Conservation (phyloP, 2,797 vertebrate genomes). For the Falco novaeseelandiae region DNA sequence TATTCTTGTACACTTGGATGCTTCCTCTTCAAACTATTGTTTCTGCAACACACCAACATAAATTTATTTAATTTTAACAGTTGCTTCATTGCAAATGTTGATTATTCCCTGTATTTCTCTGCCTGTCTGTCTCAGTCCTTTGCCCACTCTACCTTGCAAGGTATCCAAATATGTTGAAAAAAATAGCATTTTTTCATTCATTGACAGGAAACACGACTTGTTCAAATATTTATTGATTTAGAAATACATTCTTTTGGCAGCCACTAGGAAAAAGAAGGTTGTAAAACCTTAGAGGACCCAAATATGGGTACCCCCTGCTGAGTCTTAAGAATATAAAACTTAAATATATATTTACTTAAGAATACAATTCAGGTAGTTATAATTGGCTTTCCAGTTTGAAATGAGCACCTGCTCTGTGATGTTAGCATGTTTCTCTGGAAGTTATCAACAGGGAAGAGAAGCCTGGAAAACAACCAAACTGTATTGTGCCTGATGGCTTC, state of each 20-base stretch:
- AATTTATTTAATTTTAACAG: neutral
- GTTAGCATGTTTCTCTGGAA: constrained; percentile 2
- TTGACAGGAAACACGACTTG: accelerated
- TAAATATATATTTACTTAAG: neutral
- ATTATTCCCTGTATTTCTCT: neutral
- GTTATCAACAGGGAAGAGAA: neutral
- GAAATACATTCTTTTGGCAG: neutral
- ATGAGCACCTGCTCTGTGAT: constrained; percentile 10
- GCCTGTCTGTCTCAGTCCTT: neutral
- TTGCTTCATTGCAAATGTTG: neutral
- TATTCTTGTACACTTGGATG: neutral
- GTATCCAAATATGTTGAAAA: neutral
- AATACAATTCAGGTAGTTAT: neutral
- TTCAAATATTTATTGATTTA: neutral
- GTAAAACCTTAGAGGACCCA: neutral
- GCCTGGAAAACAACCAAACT: neutral
- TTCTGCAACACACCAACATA: neutral
- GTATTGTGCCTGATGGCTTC: constrained; percentile 10
- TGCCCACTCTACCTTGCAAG: neutral
- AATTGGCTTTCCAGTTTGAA: neutral
- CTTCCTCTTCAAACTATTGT: neutral
- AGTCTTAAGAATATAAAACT: neutral
- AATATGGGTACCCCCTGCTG: neutral
- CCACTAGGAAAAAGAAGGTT: neutral
- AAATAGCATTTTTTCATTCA: neutral